Base-by-base conservation (phyloP, 2,888 invertebrate genomes). In the Drosophila fungiperda region DNA sequence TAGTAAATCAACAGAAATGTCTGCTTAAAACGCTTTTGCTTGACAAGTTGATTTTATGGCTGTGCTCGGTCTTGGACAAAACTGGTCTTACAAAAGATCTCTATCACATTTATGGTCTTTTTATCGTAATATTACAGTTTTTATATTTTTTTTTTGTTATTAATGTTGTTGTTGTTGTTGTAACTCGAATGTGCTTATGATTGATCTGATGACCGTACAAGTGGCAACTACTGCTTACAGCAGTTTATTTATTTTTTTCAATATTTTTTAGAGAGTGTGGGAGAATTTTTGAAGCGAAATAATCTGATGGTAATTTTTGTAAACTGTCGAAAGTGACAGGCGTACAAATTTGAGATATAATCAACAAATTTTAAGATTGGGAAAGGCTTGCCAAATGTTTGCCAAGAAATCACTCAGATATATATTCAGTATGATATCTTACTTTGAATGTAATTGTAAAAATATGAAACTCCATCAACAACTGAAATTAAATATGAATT, bases 61-160 rank as follows among this genome's bases (percentile, higher is more conserved):
- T 26, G 60, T 60, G 63, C n/a, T 12, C 59, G 62, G 59, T 59
- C 71, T 73, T 88, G 76, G 66, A 70, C 76, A 73, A 83, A 84
- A 84, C 84, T 61, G 84, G 84, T 84, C 76, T 89, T 83, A 89
- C 89, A 87, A 87, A 84, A 89, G 89, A 84, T 84, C 82, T 76
- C 74, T 79, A 85, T 85, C 85, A 45, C 82, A 60, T 87, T 85
- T 85, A 87, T 84, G 87, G 87, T 76, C 65, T 63, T 72, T 86
- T 87, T 78, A 83, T 84, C 87, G 78, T 76, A 53, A 60, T 38
- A 73, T 83, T 80, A 86, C 78, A 86, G 64, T 72, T 68, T 70
- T 62, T 35, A 59, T 58, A 15, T 17, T 11, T 32, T 35, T 40
- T 40, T 67, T 33, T 42, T 36, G 45, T 59, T 17, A 20, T 48